These are phyloP conservation scores for Prunella himalayana DNA, from an alignment of 2,113 vertebrate species.

Conservation along the genomic window DNA sequence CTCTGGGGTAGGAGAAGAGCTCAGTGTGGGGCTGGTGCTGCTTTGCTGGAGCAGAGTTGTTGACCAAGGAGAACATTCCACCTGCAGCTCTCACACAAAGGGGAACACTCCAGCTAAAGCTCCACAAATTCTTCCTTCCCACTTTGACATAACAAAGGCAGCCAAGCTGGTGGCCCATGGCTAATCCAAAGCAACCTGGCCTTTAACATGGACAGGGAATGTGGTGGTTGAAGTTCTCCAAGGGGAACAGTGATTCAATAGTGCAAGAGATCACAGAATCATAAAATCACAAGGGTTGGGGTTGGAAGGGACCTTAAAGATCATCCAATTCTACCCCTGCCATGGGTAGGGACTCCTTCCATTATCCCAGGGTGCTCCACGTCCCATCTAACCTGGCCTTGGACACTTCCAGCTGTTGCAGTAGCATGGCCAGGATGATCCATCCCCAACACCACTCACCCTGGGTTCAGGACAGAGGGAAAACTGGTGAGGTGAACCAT, in stretches of 20 bases:
- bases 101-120: background rate
- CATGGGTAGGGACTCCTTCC: background rate
- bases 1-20: background rate
- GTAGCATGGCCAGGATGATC: background rate
- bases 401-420: background rate
- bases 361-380: background rate
- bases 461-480: background rate
- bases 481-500: background rate
- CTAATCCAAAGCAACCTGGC: background rate
- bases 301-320: background rate
- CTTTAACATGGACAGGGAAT: background rate
- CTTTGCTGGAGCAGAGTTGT: background rate
- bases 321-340: background rate
- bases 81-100: background rate
- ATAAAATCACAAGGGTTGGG: background rate
- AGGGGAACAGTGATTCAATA: background rate
- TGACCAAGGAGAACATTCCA: background rate
- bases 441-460: accelerated
- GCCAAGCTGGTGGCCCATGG: background rate
- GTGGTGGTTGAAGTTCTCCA: background rate
- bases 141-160: background rate
- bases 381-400: background rate
- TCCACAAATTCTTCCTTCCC: background rate
- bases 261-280: background rate
- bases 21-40: background rate